A percentile compares a stretch with the other conserved stretches of the same genome.
Conservation (phyloP, 2,797 vertebrate species). For the Characodon lateralis region DNA sequence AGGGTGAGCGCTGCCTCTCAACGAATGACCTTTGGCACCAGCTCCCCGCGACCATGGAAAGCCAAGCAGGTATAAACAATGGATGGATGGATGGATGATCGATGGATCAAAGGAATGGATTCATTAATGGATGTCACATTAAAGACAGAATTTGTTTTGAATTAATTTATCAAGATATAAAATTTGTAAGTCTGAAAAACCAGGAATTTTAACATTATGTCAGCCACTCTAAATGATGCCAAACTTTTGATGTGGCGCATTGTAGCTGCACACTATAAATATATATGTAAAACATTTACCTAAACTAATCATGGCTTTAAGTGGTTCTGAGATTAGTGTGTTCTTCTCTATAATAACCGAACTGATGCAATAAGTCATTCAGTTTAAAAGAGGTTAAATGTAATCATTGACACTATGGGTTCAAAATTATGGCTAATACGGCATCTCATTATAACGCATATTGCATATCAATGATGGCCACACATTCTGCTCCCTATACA, state of each 20-base stretch:
- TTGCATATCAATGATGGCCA: constrained; percentile 42
- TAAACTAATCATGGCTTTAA: constrained; percentile 21
- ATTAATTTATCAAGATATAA: background rate
- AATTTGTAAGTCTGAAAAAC: background rate
- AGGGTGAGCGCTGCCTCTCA: too few species aligned
- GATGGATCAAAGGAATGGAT: too few species aligned
- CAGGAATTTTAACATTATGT: background rate
- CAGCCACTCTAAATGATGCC: background rate
- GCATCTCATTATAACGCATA: constrained; percentile 29
- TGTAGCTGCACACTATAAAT: background rate
- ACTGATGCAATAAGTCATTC: constrained; percentile 35
- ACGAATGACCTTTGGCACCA: too few species aligned
- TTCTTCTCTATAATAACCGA: constrained; percentile 27
- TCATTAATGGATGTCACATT: too few species aligned
- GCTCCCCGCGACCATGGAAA: too few species aligned
- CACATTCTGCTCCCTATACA: constrained; percentile 38
- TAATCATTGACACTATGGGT: constrained; percentile 51
- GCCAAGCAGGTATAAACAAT: background rate
- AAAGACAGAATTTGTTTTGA: too few species aligned
- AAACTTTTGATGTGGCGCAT: background rate
- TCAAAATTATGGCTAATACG: constrained; percentile 38
- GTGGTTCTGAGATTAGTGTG: constrained; percentile 33
- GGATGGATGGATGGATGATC: background rate
- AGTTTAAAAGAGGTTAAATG: constrained; percentile 56
- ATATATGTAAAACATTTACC: background rate